Conservation (phyloP, 2,888 invertebrate genomes). For the Ophion costatus region DNA sequence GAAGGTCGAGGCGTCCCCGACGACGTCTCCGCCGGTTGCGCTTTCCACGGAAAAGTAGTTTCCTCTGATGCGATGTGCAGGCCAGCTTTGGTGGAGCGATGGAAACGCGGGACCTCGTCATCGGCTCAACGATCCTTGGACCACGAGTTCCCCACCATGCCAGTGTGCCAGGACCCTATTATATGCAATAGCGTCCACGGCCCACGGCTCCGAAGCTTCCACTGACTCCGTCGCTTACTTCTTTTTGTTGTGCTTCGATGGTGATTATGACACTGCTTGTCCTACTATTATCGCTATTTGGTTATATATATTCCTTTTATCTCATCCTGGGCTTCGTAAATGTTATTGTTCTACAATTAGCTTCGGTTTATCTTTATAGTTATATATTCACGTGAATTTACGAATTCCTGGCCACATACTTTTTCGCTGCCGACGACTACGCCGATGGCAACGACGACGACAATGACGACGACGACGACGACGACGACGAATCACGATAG, state of each 20-base stretch:
- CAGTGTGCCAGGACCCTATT: slow-evolving; percentile 67
- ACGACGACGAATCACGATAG: slow-evolving; percentile 56
- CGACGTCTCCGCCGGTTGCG: slow-evolving; percentile 72
- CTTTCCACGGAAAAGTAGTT: slow-evolving; percentile 73
- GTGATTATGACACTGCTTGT: slow-evolving; percentile 55
- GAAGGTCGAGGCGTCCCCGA: slow-evolving; percentile 69
- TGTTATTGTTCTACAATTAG: not conserved
- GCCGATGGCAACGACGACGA: slow-evolving; percentile 15
- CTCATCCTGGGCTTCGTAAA: not conserved
- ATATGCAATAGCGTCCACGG: slow-evolving; percentile 62
- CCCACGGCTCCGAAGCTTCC: slow-evolving; percentile 57
- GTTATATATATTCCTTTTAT: not conserved
- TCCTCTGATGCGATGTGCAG: slow-evolving; percentile 71
- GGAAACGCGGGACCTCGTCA: slow-evolving; percentile 72
- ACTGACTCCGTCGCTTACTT: slow-evolving; percentile 50
- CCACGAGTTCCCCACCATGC: slow-evolving; percentile 68
- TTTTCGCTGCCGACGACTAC: slow-evolving; percentile 14
- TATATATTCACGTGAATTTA: slow-evolving; percentile 2
- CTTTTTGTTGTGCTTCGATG: slow-evolving; percentile 60
- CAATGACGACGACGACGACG: slow-evolving; percentile 42
- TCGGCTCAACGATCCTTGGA: slow-evolving; percentile 71
- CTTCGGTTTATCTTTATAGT: not conserved
- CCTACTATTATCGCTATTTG: not conserved
- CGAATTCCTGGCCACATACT: not conserved
- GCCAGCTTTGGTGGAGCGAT: slow-evolving; percentile 72